Evolutionary conservation across 2,113 vertebrate species (phyloP).

Genomic region (Pedionomus torquatus): DNA sequence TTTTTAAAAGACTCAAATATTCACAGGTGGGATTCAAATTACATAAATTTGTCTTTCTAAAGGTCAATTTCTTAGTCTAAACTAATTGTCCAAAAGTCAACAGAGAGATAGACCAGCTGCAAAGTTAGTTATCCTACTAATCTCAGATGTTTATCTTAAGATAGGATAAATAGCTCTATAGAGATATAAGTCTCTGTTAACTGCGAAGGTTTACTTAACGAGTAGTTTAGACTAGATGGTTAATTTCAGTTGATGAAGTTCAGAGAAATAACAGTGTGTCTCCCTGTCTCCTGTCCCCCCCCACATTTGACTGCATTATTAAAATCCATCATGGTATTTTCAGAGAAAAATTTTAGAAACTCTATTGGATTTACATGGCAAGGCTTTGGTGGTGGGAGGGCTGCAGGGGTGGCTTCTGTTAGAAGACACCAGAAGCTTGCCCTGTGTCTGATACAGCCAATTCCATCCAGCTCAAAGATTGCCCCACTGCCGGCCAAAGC

Average conservation of each 20-base stretch:
- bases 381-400: neutral
- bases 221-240: neutral
- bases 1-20: neutral
- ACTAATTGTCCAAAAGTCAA: neutral
- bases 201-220: neutral
- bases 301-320: accelerated
- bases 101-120: neutral
- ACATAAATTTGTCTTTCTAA: neutral
- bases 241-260: neutral
- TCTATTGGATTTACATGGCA: neutral
- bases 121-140: neutral
- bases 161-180: neutral
- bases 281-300: neutral
- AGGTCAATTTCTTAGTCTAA: neutral
- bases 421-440: neutral
- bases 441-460: accelerated
- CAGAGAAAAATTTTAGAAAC: neutral
- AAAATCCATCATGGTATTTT: neutral
- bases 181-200: neutral
- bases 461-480: neutral
- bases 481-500: neutral
- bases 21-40: neutral
- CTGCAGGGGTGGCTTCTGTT: neutral
- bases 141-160: neutral
- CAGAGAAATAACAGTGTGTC: neutral